Conservation (phyloP, 1,140 invertebrate species). For the Ganaspis sp. region DNA sequence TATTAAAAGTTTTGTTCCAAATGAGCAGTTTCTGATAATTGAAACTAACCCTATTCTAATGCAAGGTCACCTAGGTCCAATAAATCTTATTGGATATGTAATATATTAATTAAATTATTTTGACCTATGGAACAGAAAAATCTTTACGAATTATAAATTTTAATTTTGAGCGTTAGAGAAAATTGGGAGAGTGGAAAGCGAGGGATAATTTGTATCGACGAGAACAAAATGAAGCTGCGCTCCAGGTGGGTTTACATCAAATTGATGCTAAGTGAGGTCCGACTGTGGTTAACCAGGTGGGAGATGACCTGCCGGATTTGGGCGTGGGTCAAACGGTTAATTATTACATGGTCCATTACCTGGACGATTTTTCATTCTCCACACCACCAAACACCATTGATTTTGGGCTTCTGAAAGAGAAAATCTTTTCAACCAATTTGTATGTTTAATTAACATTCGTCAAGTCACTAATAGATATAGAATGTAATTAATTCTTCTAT, state of each 20-base stretch:
- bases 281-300: conserved; percentile 54
- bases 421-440: neutral
- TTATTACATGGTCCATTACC: conserved; percentile 66
- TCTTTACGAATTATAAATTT: no score
- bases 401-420: neutral
- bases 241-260: conserved; percentile 64
- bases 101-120: no score
- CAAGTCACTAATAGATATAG: no score
- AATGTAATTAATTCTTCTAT: no score
- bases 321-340: conserved; percentile 60
- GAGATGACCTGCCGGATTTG: conserved; percentile 52
- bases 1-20: no score
- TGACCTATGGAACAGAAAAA: no score
- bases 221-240: conserved; percentile 53
- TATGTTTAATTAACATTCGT: neutral
- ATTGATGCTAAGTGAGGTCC: conserved; percentile 58
- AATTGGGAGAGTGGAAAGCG: neutral
- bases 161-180: neutral
- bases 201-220: conserved; percentile 56
- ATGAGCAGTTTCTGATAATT: no score
- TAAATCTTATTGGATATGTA: no score
- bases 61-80: no score
- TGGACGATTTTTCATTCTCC: conserved; percentile 60
- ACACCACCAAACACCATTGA: neutral
- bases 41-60: no score